A percentile compares a stretch with the other conserved stretches of the same genome.
Conservation (phyloP, 2,113 vertebrate genomes). For the Callipepla californica region DNA sequence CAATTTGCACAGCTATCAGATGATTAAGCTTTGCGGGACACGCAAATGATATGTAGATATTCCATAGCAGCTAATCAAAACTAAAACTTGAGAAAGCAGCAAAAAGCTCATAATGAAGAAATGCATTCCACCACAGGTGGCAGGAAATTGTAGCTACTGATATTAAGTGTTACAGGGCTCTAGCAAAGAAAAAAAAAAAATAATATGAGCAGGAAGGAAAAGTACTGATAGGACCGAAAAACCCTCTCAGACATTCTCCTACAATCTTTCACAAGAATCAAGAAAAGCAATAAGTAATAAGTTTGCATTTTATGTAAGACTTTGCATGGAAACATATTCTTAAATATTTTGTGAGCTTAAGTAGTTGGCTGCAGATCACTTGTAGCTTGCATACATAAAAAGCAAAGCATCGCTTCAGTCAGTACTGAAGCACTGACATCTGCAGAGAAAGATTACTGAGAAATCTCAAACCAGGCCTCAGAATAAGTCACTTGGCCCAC, state of each 20-base stretch:
- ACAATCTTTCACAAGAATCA: slow-evolving; percentile 42
- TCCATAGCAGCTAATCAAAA: slow-evolving; percentile 38
- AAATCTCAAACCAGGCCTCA: background rate
- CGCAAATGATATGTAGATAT: slow-evolving; percentile 5
- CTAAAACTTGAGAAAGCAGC: slow-evolving; percentile 37
- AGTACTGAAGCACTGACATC: slow-evolving; percentile 29
- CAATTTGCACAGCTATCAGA: background rate
- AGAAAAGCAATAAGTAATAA: slow-evolving; percentile 6
- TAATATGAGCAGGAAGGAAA: slow-evolving; percentile 42
- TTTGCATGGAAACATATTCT: slow-evolving; percentile 36
- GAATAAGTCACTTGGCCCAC: background rate
- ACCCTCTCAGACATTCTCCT: slow-evolving; percentile 13
- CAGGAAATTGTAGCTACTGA: slow-evolving; percentile 62
- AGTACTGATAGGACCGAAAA: slow-evolving; percentile 11
- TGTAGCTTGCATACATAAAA: slow-evolving; percentile 11
- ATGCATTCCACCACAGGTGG: slow-evolving; percentile 52
- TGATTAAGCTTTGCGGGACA: background rate
- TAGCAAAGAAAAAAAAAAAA: slow-evolving; percentile 28
- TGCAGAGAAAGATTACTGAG: background rate
- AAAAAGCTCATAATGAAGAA: slow-evolving; percentile 57
- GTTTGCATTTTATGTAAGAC: slow-evolving; percentile 55
- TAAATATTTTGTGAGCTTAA: background rate
- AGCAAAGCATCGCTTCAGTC: slow-evolving; percentile 15
- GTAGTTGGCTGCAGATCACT: slow-evolving; percentile 35
- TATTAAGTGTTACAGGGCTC: slow-evolving; percentile 38